Evolutionary conservation across 2,113 vertebrate genomes (phyloP).

Genomic region (Puma concolor): DNA sequence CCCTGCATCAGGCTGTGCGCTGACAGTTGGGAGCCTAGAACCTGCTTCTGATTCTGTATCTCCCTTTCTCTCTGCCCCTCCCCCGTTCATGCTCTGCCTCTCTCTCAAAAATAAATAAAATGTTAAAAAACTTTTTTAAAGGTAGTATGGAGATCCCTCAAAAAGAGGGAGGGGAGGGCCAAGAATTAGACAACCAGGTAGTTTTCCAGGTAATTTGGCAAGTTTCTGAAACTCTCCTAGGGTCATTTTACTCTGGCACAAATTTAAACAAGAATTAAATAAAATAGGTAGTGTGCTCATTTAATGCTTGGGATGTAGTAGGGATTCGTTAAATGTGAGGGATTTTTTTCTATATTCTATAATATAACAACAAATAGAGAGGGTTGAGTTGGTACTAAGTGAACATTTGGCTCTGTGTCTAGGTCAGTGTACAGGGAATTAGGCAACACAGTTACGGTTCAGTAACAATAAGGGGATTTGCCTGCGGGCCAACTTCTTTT

Average conservation of each 20-base stretch:
- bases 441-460: conserved; percentile 66
- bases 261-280: conserved; percentile 1
- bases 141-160: neutral
- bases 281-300: neutral
- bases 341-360: neutral
- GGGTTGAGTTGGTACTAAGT: conserved; percentile 38
- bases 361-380: neutral
- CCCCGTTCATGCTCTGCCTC: too few relatives aligned
- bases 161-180: neutral
- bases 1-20: too few relatives aligned
- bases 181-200: neutral
- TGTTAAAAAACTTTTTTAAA: neutral
- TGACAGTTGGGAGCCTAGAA: too few relatives aligned
- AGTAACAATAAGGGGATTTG: conserved; percentile 72
- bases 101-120: too few relatives aligned
- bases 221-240: neutral
- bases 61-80: too few relatives aligned
- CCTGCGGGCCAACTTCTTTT: conserved; percentile 72
- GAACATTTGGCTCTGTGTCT: conserved; percentile 51
- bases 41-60: too few relatives aligned
- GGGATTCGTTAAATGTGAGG: neutral
- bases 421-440: conserved; percentile 59
- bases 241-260: neutral
- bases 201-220: neutral
- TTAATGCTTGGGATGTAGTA: neutral